Conservation (phyloP, 2,113 vertebrate genomes). For the Gallinago undulata region DNA sequence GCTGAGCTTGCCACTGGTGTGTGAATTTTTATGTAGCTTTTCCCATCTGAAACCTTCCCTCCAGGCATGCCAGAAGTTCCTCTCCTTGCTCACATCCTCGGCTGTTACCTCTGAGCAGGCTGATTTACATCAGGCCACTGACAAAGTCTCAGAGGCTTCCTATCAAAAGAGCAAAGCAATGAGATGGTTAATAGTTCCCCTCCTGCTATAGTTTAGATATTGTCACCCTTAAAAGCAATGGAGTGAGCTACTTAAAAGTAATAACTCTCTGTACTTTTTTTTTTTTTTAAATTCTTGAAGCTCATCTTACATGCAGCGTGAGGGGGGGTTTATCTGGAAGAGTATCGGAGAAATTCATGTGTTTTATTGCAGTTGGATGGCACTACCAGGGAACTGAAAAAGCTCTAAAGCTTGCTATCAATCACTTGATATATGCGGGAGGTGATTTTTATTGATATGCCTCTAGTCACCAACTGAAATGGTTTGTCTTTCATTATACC, state of each 20-base stretch:
- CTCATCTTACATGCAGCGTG: conserved; percentile 24
- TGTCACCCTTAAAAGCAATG: background rate
- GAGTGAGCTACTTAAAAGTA: conserved; percentile 47
- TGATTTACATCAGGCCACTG: background rate
- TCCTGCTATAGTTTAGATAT: background rate
- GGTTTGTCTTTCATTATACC: conserved; percentile 66
- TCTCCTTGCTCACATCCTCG: background rate
- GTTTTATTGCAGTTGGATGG: conserved; percentile 62
- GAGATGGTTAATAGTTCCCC: background rate
- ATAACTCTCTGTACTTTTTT: background rate
- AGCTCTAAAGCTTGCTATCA: conserved; percentile 70
- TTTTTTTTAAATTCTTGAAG: conserved; percentile 41
- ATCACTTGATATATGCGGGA: conserved; percentile 68
- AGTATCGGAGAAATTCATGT: conserved; percentile 58
- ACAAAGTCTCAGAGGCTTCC: background rate
- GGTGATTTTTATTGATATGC: conserved; percentile 69
- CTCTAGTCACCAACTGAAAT: conserved; percentile 59
- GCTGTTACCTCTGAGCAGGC: background rate
- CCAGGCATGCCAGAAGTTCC: background rate
- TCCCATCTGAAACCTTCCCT: background rate
- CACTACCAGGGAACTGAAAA: conserved; percentile 68
- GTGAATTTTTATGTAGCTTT: background rate
- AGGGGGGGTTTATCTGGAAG: conserved; percentile 56
- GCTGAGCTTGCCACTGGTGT: background rate
- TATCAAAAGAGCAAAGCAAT: background rate